These are phyloP conservation scores for Augiades crinisus DNA, from an alignment of 2,888 invertebrate species.

Conservation along the genomic window DNA sequence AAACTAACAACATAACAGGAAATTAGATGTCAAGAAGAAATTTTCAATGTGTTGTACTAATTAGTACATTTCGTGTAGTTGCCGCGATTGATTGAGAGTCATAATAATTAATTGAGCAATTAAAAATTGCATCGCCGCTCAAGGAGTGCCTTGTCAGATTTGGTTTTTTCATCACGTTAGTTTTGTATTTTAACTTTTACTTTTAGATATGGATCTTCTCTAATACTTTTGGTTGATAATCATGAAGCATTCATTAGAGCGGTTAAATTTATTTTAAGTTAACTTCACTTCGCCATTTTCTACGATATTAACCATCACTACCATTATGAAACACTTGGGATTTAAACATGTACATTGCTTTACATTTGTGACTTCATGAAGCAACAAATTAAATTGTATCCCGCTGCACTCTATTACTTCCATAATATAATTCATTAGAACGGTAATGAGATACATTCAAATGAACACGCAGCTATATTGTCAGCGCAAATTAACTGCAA, in stretches of 20 bases:
- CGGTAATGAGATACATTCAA: neutral
- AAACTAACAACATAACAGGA: no score
- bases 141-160: no score
- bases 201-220: no score
- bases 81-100: neutral
- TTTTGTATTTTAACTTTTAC: no score
- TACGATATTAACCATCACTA: no score
- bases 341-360: no score
- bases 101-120: neutral
- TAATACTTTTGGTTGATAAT: no score
- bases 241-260: no score
- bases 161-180: no score
- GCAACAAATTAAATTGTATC: neutral
- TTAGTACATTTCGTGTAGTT: conserved; percentile 10
- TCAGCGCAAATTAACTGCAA: neutral
- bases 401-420: neutral
- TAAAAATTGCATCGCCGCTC: neutral
- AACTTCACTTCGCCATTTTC: no score
- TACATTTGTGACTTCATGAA: neutral
- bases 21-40: conserved; percentile 20
- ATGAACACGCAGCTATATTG: neutral
- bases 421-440: neutral
- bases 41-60: conserved; percentile 13
- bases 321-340: no score
- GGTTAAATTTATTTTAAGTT: no score